A percentile compares a stretch with the other conserved stretches of the same genome.
Conservation (phyloP, 2,113 vertebrate genomes). For the Spilogale gracilis region DNA sequence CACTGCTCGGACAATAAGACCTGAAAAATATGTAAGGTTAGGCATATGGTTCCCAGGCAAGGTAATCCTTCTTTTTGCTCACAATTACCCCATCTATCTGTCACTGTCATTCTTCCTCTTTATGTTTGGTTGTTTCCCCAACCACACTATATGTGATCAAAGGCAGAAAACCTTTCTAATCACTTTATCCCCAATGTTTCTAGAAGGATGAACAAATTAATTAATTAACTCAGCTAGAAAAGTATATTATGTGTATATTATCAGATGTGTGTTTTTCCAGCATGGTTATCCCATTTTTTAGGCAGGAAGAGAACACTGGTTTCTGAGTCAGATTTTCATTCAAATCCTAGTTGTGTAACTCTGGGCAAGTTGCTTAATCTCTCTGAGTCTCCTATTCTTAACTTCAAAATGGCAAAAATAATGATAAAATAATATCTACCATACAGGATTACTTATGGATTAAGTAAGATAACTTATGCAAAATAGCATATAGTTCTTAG, state of each 20-base stretch:
- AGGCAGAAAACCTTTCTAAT: background rate
- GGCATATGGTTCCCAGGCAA: background rate
- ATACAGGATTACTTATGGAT: background rate
- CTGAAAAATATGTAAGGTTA: background rate
- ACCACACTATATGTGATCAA: background rate
- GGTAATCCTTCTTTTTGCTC: background rate
- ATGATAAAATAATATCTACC: background rate
- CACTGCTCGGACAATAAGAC: background rate
- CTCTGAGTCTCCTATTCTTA: background rate
- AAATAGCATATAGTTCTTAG: background rate
- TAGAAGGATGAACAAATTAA: background rate
- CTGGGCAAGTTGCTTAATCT: background rate
- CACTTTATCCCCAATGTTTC: background rate
- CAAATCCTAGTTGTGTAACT: background rate
- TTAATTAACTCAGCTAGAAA: background rate
- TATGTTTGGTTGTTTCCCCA: background rate
- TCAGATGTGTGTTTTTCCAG: background rate
- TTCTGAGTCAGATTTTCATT: background rate
- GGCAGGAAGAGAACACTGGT: background rate
- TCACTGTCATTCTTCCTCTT: background rate
- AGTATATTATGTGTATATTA: background rate
- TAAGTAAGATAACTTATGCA: background rate
- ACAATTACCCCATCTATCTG: background rate
- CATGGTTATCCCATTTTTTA: background rate
- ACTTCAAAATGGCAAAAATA: background rate